A percentile compares a stretch with the other conserved stretches of the same genome.
These are phyloP conservation scores for Sicus ferrugineus DNA, from an alignment of 2,888 invertebrate species.

Conservation along the genomic window DNA sequence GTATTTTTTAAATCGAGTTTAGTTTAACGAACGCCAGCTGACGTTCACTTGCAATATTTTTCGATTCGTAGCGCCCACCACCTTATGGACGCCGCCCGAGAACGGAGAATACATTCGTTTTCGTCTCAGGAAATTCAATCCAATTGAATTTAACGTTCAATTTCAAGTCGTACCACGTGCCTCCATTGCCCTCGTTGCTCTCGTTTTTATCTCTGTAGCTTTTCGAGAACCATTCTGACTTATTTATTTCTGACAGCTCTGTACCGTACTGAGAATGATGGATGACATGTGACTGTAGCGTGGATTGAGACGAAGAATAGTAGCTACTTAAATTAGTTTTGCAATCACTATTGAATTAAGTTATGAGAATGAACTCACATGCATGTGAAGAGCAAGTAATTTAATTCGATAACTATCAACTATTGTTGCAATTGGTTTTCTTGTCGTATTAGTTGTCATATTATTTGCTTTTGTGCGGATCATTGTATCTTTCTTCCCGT, in stretches of 20 bases:
- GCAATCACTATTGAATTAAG: conserved; percentile 20
- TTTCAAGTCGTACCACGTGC: background rate
- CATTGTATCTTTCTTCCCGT: background rate
- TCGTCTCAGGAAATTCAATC: background rate
- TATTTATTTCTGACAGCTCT: conserved; percentile 13
- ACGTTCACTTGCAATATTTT: background rate
- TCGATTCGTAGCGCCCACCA: background rate
- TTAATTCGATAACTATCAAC: background rate
- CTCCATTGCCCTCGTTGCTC: background rate
- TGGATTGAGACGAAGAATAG: background rate
- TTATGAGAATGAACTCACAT: conserved; percentile 10
- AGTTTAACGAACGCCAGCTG: background rate
- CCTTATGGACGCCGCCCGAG: background rate
- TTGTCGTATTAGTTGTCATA: background rate
- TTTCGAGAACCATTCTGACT: background rate
- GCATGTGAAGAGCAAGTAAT: background rate
- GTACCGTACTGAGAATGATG: conserved; percentile 13
- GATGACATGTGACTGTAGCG: conserved; percentile 10
- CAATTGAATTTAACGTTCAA: background rate
- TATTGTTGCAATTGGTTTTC: conserved; percentile 4
- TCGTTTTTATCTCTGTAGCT: background rate
- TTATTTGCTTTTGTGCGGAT: background rate
- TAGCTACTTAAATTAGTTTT: conserved; percentile 1
- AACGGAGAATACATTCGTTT: background rate
- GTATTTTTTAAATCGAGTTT: background rate